phyloP scores from a whole-genome alignment of 2,113 vertebrate species.

The Limanda limanda region DNA sequence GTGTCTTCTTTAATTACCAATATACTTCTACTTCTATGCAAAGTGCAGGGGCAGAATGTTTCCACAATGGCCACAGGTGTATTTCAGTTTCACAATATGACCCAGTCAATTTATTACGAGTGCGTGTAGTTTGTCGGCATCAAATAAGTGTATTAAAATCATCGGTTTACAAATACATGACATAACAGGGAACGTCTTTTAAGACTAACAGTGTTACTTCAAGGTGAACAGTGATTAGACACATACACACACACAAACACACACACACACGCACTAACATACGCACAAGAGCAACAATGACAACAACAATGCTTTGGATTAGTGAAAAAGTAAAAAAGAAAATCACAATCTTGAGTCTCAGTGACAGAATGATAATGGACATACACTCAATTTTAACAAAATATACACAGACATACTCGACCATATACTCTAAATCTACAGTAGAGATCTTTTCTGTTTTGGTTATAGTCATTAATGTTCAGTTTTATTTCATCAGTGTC shows the following conservation, averaged over 20 bases:
- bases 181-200: constrained; percentile 4
- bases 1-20: no score
- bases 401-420: constrained; percentile 52
- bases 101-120: constrained; percentile 1
- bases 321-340: constrained; percentile 51
- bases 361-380: constrained; percentile 51
- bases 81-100: not conserved
- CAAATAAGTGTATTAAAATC: constrained; percentile 53
- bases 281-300: constrained; percentile 23
- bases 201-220: constrained; percentile 17
- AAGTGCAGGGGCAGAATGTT: not conserved
- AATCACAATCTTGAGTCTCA: constrained; percentile 71
- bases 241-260: constrained; percentile 19
- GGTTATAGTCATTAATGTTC: constrained; percentile 48
- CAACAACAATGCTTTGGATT: constrained; percentile 58
- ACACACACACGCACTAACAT: not conserved
- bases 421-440: constrained; percentile 50
- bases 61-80: constrained; percentile 2
- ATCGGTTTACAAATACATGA: constrained; percentile 32
- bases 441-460: constrained; percentile 58
- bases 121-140: constrained; percentile 22
- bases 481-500: constrained; percentile 29
- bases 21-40: no score
- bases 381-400: constrained; percentile 62
- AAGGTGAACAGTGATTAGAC: constrained; percentile 38